Evolutionary conservation across 1,140 invertebrate genomes (phyloP), one percentile per base, ranked within the genome.

Genomic region (Eriocheir sinensis): DNA sequence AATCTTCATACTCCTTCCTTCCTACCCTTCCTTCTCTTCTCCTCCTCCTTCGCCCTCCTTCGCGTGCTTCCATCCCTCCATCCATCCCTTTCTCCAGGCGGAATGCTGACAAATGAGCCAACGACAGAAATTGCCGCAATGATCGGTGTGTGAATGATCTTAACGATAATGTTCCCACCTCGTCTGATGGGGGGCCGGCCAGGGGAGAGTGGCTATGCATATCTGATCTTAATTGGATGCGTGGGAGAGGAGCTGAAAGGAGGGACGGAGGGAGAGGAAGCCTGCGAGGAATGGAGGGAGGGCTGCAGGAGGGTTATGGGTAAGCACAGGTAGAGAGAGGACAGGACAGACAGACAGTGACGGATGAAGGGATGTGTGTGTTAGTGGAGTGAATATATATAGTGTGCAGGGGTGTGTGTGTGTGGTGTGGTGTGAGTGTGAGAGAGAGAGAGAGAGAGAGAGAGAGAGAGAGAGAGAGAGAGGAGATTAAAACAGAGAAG

Each of bases 51-150:
- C n/a, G n/a, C n/a, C n/a, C n/a, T n/a, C n/a, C n/a, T n/a, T n/a
- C n/a, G n/a, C n/a, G n/a, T n/a, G n/a, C n/a, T n/a, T n/a, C n/a
- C n/a, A n/a, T 38, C 36, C n/a, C 3, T 38, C 81, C 27, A 32
- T 9, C 36, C 81, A 12, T 38, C 81, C 30, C 17, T 15, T n/a
- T 38, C 81, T 83, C 81, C 30, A n/a, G 3, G 30, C 83, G 30
- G 27, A 72, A 72, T 72, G 27, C n/a, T 72, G 60, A 72, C 60
- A 72, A 72, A 72, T 72, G 60, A 72, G 60, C 60, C 60, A 72
- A n/a, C 60, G 60, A 72, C 60, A n/a, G 60, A 72, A 72, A 72
- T 72, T 72, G n/a, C 60, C 60, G 60, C n/a, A n/a, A n/a, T n/a
- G n/a, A n/a, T 72, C 60, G 60, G 60, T n/a, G 60, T n/a, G n/a